A percentile compares a stretch with the other conserved stretches of the same genome.
phyloP scores from a whole-genome alignment of 2,797 vertebrate species.

The Danio albolineatus region DNA sequence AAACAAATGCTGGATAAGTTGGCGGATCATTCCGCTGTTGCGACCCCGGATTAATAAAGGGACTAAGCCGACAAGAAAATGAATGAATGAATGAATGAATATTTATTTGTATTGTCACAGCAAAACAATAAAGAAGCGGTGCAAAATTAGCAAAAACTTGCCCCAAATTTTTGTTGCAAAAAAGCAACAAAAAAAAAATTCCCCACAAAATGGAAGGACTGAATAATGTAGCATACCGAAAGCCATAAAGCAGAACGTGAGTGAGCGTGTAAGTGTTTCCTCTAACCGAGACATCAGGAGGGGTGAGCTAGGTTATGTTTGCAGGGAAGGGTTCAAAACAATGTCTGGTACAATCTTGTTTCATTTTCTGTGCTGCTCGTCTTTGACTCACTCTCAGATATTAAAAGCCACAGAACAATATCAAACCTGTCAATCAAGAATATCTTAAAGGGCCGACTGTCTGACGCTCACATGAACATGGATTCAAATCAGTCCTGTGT shows the following conservation, averaged over 20 bases:
- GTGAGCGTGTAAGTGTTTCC: not conserved
- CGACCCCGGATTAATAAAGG: too few relatives aligned
- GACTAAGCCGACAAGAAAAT: too few relatives aligned
- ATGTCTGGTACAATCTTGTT: slow-evolving; percentile 65
- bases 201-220: too few relatives aligned
- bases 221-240: not conserved
- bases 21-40: too few relatives aligned
- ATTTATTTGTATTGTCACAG: too few relatives aligned
- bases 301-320: slow-evolving; percentile 14
- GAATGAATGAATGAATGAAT: too few relatives aligned
- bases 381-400: slow-evolving; percentile 67
- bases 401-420: slow-evolving; percentile 79
- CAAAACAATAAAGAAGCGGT: too few relatives aligned
- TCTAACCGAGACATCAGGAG: slow-evolving; percentile 1
- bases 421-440: slow-evolving; percentile 72
- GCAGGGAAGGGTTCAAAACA: slow-evolving; percentile 25
- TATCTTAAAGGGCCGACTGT: slow-evolving; percentile 60
- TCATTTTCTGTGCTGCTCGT: slow-evolving; percentile 55
- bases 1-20: too few relatives aligned
- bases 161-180: too few relatives aligned
- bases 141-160: too few relatives aligned
- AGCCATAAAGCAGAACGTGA: slow-evolving; percentile 5
- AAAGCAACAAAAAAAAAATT: too few relatives aligned
- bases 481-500: slow-evolving; percentile 59
- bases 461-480: slow-evolving; percentile 31